Evolutionary conservation across 2,888 invertebrate species (phyloP).

Genomic region (Phlogophora meticulosa): DNA sequence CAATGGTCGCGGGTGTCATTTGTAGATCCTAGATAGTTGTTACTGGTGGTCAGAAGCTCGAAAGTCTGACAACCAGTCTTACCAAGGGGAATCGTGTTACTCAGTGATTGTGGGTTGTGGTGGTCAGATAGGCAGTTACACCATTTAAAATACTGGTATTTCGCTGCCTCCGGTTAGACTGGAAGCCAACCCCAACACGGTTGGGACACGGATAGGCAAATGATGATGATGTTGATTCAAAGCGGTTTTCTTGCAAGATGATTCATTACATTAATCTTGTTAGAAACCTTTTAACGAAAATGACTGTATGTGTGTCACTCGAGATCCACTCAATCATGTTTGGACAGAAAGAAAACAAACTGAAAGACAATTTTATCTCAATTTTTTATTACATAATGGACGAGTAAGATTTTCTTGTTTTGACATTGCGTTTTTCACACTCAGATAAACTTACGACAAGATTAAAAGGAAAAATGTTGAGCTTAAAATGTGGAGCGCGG

Average conservation of each 20-base stretch:
- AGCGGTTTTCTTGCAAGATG: not conserved
- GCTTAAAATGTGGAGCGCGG: conserved; percentile 13
- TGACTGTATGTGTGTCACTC: conserved; percentile 3
- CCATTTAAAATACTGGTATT: too few relatives aligned
- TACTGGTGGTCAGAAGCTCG: too few relatives aligned
- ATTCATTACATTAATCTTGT: not conserved
- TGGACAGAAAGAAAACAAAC: conserved; percentile 23
- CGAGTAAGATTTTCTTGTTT: conserved; percentile 25
- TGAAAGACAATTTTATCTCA: conserved; percentile 24
- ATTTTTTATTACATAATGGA: conserved; percentile 21
- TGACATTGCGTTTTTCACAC: conserved; percentile 23
- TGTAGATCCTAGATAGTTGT: too few relatives aligned
- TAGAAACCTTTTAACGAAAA: not conserved
- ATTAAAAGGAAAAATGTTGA: conserved; percentile 21
- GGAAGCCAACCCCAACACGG: too few relatives aligned
- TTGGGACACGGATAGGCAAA: too few relatives aligned
- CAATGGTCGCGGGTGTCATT: too few relatives aligned
- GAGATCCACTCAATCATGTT: conserved; percentile 21
- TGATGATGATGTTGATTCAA: too few relatives aligned
- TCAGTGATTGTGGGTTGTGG: too few relatives aligned
- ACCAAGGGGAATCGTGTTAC: too few relatives aligned
- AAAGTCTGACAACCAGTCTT: too few relatives aligned
- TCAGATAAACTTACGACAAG: conserved; percentile 16
- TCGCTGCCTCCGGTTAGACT: too few relatives aligned
- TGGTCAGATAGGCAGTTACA: too few relatives aligned